A percentile compares a stretch with the other conserved stretches of the same genome.
These are phyloP conservation scores for Coelinius sp. DNA, from an alignment of 2,888 invertebrate species.

Conservation along the genomic window DNA sequence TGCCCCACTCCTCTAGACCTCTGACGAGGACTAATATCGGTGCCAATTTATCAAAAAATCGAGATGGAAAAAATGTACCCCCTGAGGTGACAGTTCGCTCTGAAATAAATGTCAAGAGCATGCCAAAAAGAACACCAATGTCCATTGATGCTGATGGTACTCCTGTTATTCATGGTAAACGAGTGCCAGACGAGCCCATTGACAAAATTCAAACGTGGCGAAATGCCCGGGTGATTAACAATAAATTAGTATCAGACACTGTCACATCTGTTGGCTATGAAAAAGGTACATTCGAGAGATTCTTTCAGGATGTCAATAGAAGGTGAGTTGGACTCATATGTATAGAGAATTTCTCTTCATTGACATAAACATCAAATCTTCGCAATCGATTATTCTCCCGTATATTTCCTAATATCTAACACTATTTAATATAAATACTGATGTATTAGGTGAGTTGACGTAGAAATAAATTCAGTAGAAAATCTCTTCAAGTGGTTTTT, in stretches of 20 bases:
- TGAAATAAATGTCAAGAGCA: conserved; percentile 74
- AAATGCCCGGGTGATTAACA: conserved; percentile 90
- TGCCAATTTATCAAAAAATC: conserved; percentile 67
- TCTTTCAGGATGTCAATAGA: conserved; percentile 64
- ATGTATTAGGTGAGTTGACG: no score
- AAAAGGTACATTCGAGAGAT: conserved; percentile 60
- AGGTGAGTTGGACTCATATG: conserved; percentile 50
- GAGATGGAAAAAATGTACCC: conserved; percentile 74
- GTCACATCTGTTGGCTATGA: conserved; percentile 72
- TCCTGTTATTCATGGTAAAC: conserved; percentile 85
- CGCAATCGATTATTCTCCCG: no score
- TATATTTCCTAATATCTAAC: no score
- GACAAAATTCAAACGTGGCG: conserved; percentile 87
- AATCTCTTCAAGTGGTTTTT: no score
- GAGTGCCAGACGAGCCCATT: conserved; percentile 87
- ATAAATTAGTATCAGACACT: conserved; percentile 81
- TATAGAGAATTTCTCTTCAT: conserved; percentile 27
- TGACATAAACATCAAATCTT: neutral
- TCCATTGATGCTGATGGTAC: conserved; percentile 81
- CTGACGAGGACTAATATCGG: conserved; percentile 63
- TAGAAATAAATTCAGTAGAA: no score
- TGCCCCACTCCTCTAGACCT: conserved; percentile 58
- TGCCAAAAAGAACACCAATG: conserved; percentile 75
- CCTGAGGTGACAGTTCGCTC: conserved; percentile 81
- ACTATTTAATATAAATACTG: no score